Conservation (phyloP, 2,797 vertebrate genomes). For the Tokudaia muenninki region DNA sequence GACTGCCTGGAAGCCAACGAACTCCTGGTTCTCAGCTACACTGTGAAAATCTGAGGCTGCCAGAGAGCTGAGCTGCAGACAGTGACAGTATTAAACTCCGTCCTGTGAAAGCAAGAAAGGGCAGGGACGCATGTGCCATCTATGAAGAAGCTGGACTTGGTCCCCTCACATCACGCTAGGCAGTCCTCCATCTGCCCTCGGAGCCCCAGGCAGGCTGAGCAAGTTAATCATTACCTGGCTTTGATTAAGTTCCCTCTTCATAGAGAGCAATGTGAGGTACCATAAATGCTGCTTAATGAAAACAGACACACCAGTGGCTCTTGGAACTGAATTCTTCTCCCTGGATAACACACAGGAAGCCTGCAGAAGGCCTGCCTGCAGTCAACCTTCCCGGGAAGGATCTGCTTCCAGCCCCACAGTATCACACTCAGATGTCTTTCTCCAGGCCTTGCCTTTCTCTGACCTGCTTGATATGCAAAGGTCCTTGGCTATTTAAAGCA, state of each 20-base stretch:
- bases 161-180: not conserved
- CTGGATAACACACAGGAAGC: constrained; percentile 42
- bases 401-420: constrained; percentile 50
- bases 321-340: not conserved
- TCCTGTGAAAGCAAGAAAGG: not conserved
- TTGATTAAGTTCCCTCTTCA: constrained; percentile 67
- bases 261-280: not conserved
- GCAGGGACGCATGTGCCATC: not conserved
- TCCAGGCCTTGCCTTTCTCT: constrained; percentile 31
- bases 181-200: not conserved
- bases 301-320: constrained; percentile 44
- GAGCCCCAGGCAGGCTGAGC: not conserved
- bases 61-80: constrained; percentile 11
- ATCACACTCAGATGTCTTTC: constrained; percentile 3
- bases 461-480: constrained; percentile 65
- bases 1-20: constrained; percentile 68
- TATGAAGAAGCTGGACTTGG: not conserved
- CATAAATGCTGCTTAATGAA: constrained; percentile 53
- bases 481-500: constrained; percentile 69
- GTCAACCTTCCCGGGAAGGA: constrained; percentile 1
- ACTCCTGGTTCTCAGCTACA: constrained; percentile 71
- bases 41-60: constrained; percentile 63
- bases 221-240: constrained; percentile 68
- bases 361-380: not conserved
- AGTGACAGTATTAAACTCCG: not conserved